Evolutionary conservation across 2,113 vertebrate species (phyloP).

Genomic region (Ailuropoda melanoleuca): DNA sequence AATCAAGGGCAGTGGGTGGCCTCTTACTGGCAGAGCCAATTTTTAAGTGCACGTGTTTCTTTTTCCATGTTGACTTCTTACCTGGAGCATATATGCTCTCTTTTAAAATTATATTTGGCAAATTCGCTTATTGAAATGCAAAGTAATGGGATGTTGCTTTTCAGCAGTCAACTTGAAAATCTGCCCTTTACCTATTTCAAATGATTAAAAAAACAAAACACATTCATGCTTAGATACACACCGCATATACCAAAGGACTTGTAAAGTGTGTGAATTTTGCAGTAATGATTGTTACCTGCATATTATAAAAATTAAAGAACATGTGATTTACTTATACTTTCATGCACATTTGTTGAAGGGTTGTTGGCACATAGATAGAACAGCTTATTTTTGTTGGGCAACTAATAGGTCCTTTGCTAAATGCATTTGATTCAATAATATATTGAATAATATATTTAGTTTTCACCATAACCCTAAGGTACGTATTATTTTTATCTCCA

Average conservation of each 20-base stretch:
- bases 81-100: conserved; percentile 17
- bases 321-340: neutral
- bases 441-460: neutral
- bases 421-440: neutral
- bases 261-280: neutral
- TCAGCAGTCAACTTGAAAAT: conserved; percentile 44
- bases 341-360: neutral
- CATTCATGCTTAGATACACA: neutral
- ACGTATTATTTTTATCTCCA: neutral
- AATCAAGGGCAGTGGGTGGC: conserved; percentile 55
- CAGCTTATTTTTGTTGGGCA: neutral
- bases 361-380: neutral
- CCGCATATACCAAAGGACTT: neutral
- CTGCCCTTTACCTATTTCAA: conserved; percentile 39
- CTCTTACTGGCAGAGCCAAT: conserved; percentile 52
- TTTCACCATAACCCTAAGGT: neutral
- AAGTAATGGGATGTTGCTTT: conserved; percentile 18
- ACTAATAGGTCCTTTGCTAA: neutral
- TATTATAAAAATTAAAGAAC: conserved; percentile 7
- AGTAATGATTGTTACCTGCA: neutral
- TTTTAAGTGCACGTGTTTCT: conserved; percentile 51
- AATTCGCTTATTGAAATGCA: conserved; percentile 38
- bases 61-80: conserved; percentile 44
- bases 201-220: conserved; percentile 13
- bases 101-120: conserved; percentile 43